Evolutionary conservation across 2,888 invertebrate species (phyloP), one percentile per base, ranked within the genome.

Genomic region (Meteorus cinctellus): DNA sequence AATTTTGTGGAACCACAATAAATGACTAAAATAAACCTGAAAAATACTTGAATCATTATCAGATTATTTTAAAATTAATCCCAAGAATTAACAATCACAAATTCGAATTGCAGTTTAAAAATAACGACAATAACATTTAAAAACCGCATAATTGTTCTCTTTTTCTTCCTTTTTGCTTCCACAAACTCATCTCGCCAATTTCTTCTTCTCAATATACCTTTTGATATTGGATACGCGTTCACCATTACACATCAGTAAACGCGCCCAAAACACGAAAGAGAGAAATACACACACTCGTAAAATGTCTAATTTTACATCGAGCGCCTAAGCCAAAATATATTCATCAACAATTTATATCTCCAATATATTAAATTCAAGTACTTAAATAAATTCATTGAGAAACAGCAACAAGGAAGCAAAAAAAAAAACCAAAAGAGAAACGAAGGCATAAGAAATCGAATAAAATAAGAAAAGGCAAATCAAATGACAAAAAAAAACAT

Each of bases 231-330:
- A 85, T 83, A 85, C 80, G 82, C 74, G 34, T 51, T 55, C 51
- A 55, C 6, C n/a, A 55, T 24, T 48, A 24, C 24, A 36, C 41
- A 34, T 48, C 48, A 63, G 31, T 66, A 60, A 36, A 27, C 74
- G 65, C 29, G 59, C 69, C 51, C 41, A 36, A 36, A 73, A 41
- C 41, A 41, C 41, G 63, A 70, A 31, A 59, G 69, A 74, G 63
- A 75, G 59, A 41, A 41, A 41, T 41, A 41, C 12, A 41, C 68
- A 51, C 72, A 72, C 84, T 84, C 85, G 81, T 85, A 85, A 85
- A 85, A 82, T 79, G 80, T 84, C 83, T 85, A 85, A 85, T 84
- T 85, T 85, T 85, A 85, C 83, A 82, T 77, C 66, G 78, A 72
- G 73, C 78, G 72, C 51, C 51, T 74, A 69, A 76, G 77, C 76